These are phyloP conservation scores for Galeruca laticollis DNA, from an alignment of 2,888 invertebrate species.

Conservation along the genomic window DNA sequence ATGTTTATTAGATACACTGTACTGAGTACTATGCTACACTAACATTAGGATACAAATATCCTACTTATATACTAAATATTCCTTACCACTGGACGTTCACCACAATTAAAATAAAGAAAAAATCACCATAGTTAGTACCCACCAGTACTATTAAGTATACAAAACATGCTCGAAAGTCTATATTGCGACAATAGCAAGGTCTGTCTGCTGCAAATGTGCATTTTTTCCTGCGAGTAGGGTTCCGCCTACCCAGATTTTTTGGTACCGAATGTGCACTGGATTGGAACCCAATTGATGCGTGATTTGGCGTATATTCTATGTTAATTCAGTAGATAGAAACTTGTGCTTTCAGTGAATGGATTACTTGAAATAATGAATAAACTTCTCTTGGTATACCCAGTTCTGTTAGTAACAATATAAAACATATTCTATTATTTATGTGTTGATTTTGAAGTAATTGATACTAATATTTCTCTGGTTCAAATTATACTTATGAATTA, in stretches of 20 bases:
- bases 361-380: neutral
- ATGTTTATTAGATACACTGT: constrained; percentile 47
- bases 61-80: constrained; percentile 55
- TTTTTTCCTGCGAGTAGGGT: constrained; percentile 45
- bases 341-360: neutral
- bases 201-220: constrained; percentile 52
- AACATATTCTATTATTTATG: too few species aligned
- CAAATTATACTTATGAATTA: too few species aligned
- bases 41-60: constrained; percentile 50
- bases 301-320: constrained; percentile 20
- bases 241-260: constrained; percentile 52
- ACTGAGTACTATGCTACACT: constrained; percentile 51
- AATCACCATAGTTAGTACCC: constrained; percentile 46
- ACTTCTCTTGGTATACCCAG: neutral
- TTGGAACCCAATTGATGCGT: constrained; percentile 46
- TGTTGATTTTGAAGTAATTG: too few species aligned
- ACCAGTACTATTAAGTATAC: constrained; percentile 56
- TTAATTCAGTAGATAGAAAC: constrained; percentile 27
- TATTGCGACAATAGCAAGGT: constrained; percentile 57
- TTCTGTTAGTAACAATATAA: neutral
- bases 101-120: constrained; percentile 53
- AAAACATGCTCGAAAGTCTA: constrained; percentile 58
- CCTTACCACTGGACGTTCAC: constrained; percentile 58
- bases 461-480: too few species aligned
- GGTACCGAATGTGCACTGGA: constrained; percentile 51